Conservation (phyloP, 23 tunicate species). For the Botrylloides violaceus region DNA sequence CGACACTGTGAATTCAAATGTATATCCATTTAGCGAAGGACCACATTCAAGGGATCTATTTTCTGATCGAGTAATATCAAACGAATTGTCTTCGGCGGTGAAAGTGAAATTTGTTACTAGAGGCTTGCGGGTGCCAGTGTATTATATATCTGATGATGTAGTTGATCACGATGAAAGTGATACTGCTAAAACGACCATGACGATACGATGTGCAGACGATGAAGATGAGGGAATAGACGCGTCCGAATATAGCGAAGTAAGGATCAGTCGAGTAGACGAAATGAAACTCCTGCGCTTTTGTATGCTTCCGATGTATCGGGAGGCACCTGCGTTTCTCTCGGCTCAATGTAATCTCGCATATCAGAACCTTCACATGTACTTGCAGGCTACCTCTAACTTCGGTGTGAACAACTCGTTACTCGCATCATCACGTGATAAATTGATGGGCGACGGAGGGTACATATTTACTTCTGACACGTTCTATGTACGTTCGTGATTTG, state of each 20-base stretch:
- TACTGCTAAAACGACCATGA: constrained; percentile 10
- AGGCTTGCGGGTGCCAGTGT: constrained; percentile 42
- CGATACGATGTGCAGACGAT: constrained; percentile 8
- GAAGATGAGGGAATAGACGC: constrained; percentile 32
- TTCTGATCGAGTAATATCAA: neutral
- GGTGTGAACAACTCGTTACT: too few species aligned
- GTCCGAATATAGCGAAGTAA: constrained; percentile 19
- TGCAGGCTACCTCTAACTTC: too few species aligned
- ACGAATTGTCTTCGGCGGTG: neutral
- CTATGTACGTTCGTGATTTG: too few species aligned
- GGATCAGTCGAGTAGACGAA: too few species aligned
- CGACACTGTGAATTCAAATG: constrained; percentile 20
- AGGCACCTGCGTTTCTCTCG: too few species aligned
- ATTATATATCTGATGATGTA: constrained; percentile 13
- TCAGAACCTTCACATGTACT: too few species aligned
- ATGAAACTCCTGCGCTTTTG: too few species aligned
- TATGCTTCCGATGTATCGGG: too few species aligned
- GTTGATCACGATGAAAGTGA: neutral
- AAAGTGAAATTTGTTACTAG: constrained; percentile 41
- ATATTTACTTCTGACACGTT: too few species aligned
- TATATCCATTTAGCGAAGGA: constrained; percentile 4
- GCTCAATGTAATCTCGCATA: too few species aligned
- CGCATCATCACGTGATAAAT: too few species aligned
- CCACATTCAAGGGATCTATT: neutral
- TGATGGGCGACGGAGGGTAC: too few species aligned